Percentiles rank a stretch among this genome's conserved stretches.
phyloP scores from a whole-genome alignment of 2,797 vertebrate genomes.

The Emydoidea blandingii region DNA sequence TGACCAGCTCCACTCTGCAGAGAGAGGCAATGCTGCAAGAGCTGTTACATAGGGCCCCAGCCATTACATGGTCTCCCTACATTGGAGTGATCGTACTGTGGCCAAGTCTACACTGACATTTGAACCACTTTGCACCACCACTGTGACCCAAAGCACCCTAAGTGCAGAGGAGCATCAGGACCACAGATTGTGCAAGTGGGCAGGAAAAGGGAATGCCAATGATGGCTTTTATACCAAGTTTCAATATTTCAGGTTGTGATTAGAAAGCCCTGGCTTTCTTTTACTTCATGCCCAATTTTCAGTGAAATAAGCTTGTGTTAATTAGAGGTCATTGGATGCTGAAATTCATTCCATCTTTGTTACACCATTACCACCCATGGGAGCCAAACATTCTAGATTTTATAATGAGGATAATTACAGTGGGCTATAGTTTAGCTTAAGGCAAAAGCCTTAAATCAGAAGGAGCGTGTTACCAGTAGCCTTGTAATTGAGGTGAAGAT shows the following conservation, averaged over 20 bases:
- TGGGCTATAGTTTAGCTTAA: constrained; percentile 56
- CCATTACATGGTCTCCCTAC: background rate
- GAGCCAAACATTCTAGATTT: constrained; percentile 27
- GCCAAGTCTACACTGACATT: constrained; percentile 15
- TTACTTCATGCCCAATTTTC: background rate
- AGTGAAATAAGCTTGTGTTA: background rate
- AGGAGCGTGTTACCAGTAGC: constrained; percentile 57
- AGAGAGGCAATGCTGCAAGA: background rate
- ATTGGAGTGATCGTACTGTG: constrained; percentile 9
- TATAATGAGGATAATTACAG: constrained; percentile 72
- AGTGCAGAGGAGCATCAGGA: constrained; percentile 7
- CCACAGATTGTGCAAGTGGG: background rate
- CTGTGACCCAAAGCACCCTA: constrained; percentile 17
- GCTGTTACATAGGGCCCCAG: background rate
- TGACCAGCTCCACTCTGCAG: background rate
- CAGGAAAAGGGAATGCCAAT: background rate
- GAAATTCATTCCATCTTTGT: constrained; percentile 44
- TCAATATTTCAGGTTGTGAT: background rate
- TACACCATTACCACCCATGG: constrained; percentile 31
- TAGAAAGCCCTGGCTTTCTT: background rate
- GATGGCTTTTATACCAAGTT: background rate
- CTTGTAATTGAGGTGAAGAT: constrained; percentile 71
- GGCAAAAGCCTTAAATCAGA: constrained; percentile 70
- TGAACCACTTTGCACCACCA: background rate
- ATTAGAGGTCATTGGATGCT: constrained; percentile 48